A percentile compares a stretch with the other conserved stretches of the same genome.
phyloP scores from a whole-genome alignment of 2,797 vertebrate genomes.

The Sebastiscus tertius region DNA sequence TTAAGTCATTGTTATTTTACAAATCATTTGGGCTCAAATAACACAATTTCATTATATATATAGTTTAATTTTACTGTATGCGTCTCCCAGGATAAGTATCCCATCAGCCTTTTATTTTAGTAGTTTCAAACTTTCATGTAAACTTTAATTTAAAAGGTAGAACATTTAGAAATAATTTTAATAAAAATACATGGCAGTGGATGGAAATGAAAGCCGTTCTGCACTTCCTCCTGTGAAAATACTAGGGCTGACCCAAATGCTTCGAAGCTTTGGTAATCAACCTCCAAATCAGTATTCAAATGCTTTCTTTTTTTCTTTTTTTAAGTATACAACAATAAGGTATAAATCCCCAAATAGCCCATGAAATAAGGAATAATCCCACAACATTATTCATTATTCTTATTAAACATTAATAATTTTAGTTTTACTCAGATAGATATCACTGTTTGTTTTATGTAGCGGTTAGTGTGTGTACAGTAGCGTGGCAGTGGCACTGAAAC shows the following conservation, averaged over 20 bases:
- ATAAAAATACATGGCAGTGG: neutral
- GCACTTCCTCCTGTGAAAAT: neutral
- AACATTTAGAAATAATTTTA: neutral
- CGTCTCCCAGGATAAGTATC: neutral
- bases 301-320: accelerated
- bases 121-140: neutral
- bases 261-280: too few relatives aligned
- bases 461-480: too few relatives aligned
- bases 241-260: too few relatives aligned
- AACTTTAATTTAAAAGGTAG: neutral
- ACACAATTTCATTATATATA: neutral
- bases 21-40: neutral
- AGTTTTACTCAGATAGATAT: too few relatives aligned
- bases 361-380: too few relatives aligned
- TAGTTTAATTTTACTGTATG: neutral
- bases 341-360: too few relatives aligned
- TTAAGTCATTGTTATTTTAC: neutral
- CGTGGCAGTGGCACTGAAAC: accelerated
- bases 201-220: neutral
- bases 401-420: too few relatives aligned
- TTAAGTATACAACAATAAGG: too few relatives aligned
- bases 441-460: too few relatives aligned
- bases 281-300: too few relatives aligned
- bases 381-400: too few relatives aligned
- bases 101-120: neutral